Evolutionary conservation across 2,797 vertebrate genomes (phyloP), one percentile per base, ranked within the genome.

Genomic region (Poecilia gillii): DNA sequence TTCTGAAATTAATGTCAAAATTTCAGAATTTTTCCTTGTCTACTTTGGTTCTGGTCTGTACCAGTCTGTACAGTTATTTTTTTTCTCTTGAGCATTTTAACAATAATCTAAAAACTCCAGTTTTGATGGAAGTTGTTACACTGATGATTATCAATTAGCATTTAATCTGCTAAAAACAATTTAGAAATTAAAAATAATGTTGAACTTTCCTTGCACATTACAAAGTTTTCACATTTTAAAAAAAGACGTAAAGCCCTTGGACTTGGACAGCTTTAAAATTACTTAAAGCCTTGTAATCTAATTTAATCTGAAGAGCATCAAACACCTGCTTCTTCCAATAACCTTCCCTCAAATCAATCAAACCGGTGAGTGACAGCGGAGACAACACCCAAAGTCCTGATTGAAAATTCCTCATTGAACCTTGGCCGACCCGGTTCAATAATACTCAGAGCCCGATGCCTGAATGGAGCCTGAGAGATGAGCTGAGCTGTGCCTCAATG

Each of bases 341-440:
- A 87, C 80, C 79, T 84, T 87, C 84, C 53, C 74, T 81, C 71
- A 86, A 81, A 81, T 83, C 82, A 57, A 82, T 81, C 76, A 84
- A 89, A 88, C 74, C 66, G 41, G 36, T 75, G 81, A 82, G 47
- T 77, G 80, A 88, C 83, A 75, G 85, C 28, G 8, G 64, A 79
- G 73, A 36, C 47, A 84, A 87, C 89, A 74, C 85, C 73, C 12
- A 70, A 81, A 84, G 88, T 91, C 88, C 87, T 88, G 83, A 83
- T 75, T 85, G 68, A 90, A 87, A 84, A 91, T 87, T 89, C 74
- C 85, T 83, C 73, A 66, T 75, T 85, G 89, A 89, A 86, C 85
- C 82, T 80, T 81, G 79, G 78, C 5, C 2, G 46, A 74, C 81
- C 62, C 45, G 23, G 72, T 79, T 81, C 85, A 77, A 70, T 66